Evolutionary conservation across 1,140 invertebrate species (phyloP), one percentile per base, ranked within the genome.

Genomic region (Acromyrmex charruanus): DNA sequence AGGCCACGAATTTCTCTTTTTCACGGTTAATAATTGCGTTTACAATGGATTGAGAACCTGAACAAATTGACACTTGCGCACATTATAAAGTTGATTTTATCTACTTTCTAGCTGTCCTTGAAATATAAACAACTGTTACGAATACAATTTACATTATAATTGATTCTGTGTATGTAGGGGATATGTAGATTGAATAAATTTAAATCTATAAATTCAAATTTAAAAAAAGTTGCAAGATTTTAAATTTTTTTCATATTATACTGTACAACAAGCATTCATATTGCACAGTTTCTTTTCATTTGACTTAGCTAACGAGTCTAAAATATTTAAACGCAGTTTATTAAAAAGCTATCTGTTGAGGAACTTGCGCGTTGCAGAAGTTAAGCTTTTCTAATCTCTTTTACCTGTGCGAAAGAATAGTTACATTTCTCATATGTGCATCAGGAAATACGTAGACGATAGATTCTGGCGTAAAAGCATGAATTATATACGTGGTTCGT

Each of bases 401-500:
- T 59, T 21, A 35, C 14, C 35, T 69, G 21, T 39, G n/a, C 10
- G 14, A 82, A 61, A 58, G 59, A 87, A 72, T 28, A 61, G 49
- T 25, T 21, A 35, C 3, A 25, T 88, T 88, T 77, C 63, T 88
- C 71, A 44, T 53, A 39, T 0, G 5, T 68, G 55, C 58, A 21
- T 35, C 80, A 80, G 53, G 77, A 65, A 53, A 86, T 69, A 68
- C 59, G 0, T 69, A 21, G 9, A 51, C 14, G 35, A 31, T 58
- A 10, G 49, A 18, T 59, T 88, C 69, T 71, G 66, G 25, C 31
- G 51, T 55, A 85, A 77, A 84, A 55, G 63, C 6, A 28, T 86
- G 65, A 87, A 89, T 89, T 82, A 53, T 66, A 49, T 59, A 39
- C 71, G 58, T 49, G 59, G 51, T 66, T 65, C 12, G n/a, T 31